These are phyloP conservation scores for Macrostomum cliftonense DNA, from an alignment of 2,888 invertebrate genomes.

Conservation along the genomic window DNA sequence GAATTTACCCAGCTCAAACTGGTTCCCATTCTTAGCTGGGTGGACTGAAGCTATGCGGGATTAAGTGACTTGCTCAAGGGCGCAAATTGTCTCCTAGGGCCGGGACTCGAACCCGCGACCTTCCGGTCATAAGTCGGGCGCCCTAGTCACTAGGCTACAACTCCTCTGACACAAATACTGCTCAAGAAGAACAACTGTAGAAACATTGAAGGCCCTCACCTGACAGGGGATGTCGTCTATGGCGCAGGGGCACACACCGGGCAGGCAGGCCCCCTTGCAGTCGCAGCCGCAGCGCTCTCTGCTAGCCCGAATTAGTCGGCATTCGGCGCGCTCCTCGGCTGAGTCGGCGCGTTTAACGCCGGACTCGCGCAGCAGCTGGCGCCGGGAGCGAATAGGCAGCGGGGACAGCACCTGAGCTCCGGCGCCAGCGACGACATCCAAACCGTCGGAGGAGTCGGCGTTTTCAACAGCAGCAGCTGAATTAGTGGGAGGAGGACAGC, in stretches of 20 bases:
- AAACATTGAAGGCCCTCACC: slow-evolving; percentile 30
- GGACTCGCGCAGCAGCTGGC: slow-evolving; percentile 67
- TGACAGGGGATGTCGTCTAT: slow-evolving; percentile 88
- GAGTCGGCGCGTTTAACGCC: slow-evolving; percentile 75
- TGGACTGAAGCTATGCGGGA: no score
- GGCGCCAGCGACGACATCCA: slow-evolving; percentile 27
- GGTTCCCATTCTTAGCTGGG: no score
- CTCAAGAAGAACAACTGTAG: no score
- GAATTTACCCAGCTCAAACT: no score
- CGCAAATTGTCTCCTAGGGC: no score
- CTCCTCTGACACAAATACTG: no score
- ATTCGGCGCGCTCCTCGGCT: slow-evolving; percentile 73
- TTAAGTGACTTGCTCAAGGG: no score
- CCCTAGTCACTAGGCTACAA: no score
- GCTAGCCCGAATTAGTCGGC: slow-evolving; percentile 69
- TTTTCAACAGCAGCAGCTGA: slow-evolving; percentile 14
- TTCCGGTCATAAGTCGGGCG: no score
- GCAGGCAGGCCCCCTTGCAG: slow-evolving; percentile 43
- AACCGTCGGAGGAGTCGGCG: slow-evolving; percentile 22
- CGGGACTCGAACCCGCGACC: no score
- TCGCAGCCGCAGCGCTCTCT: slow-evolving; percentile 48
- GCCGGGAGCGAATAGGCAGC: slow-evolving; percentile 69
- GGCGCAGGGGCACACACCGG: slow-evolving; percentile 81
- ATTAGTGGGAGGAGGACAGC: no score
- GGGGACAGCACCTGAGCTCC: slow-evolving; percentile 45